Percentiles rank a stretch among this genome's conserved stretches.
phyloP scores from a whole-genome alignment of 1,140 invertebrate species.

The Tetranychus urticae region DNA sequence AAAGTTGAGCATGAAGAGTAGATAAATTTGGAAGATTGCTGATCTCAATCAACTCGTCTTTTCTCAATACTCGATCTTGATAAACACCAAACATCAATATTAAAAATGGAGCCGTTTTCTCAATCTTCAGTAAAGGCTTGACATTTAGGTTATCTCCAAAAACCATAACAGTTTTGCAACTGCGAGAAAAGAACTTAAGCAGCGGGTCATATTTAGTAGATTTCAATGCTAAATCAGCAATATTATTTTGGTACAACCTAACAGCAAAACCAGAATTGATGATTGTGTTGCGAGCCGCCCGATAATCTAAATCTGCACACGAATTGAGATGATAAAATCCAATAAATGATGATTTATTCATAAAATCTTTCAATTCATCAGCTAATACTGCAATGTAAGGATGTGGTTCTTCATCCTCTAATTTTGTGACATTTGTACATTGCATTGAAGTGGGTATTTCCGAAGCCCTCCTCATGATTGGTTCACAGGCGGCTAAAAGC shows the following conservation, averaged over 20 bases:
- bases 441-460: not conserved
- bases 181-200: not conserved
- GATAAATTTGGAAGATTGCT: no score
- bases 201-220: not conserved
- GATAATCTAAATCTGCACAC: not conserved
- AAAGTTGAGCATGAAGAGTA: no score
- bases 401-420: not conserved
- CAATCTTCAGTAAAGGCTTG: not conserved
- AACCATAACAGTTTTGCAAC: not conserved
- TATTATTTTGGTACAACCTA: not conserved
- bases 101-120: not conserved
- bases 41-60: not conserved
- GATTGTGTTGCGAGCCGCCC: not conserved
- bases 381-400: not conserved
- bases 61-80: not conserved
- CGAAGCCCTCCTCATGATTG: not conserved
- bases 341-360: not conserved
- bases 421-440: not conserved
- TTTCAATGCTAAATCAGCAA: not conserved
- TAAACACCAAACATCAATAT: not conserved
- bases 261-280: not conserved
- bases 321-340: not conserved
- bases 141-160: not conserved
- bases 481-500: not conserved
- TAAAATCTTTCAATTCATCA: not conserved